Evolutionary conservation across 2,888 invertebrate genomes (phyloP), one percentile per base, ranked within the genome.

Genomic region (Dynastes grantii): DNA sequence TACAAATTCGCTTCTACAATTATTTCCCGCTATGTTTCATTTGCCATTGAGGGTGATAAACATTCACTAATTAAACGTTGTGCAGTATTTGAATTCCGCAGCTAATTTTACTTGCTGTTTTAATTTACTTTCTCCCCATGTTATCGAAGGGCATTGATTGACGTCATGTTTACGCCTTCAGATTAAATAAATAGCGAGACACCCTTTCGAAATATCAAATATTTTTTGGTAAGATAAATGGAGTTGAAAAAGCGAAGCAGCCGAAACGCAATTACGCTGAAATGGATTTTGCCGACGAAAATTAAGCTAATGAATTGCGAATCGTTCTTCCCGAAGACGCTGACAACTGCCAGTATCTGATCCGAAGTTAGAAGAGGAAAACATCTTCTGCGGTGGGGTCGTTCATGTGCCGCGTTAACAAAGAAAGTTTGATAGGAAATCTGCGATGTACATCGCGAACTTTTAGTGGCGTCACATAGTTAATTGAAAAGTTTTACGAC

Each of bases 401-500:
- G 68, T 49, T 45, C 51, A 68, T 49, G 68, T 68, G 51, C 45
- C 68, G 9, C 45, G 51, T 27, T 51, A 51, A 68, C 51, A 68
- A 68, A 68, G 68, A 68, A 68, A 68, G 49, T 68, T 68, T 27
- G 27, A 68, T 68, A 68, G 68, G 27, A 68, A 5, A 68, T 68
- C 68, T 22, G 51, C 45, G 45, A 68, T 68, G 45, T 68, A 68
- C 68, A 68, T 68, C 49, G 22, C 49, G 49, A 68, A 51, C 37
- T 68, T 68, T 68, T 2, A 13, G 22, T 68, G 45, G 51, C 68
- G 68, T 68, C 29, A 51, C 68, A 68, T 49, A 45, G 11, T 27
- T 68, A 68, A 68, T 68, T 68, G 68, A 68, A 68, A 68, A 68
- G 68, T 68, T 68, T 16, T 9, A 27, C 49, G 68, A 68, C 68